Evolutionary conservation across 2,113 vertebrate species (phyloP).

Genomic region (Capreolus pygargus): DNA sequence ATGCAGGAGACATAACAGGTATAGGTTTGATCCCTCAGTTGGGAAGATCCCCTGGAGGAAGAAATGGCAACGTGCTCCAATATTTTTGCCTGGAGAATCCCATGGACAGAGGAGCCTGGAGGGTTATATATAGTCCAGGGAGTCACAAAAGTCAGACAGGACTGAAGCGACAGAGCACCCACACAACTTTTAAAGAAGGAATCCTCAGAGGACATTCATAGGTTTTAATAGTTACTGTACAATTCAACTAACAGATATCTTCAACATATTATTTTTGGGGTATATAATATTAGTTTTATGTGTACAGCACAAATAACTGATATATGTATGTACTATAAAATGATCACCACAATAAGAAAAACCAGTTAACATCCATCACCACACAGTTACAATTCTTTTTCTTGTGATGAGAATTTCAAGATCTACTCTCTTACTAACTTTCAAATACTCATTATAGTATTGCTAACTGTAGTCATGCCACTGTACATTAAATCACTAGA

Average conservation of each 20-base stretch:
- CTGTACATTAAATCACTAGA: not conserved
- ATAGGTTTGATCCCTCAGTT: not conserved
- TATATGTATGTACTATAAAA: not conserved
- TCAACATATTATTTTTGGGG: not conserved
- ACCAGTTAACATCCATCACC: not conserved
- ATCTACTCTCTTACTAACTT: not conserved
- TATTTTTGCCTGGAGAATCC: not conserved
- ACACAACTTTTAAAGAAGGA: not conserved
- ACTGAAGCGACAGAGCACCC: not conserved
- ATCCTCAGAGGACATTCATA: not conserved
- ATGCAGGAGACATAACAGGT: not conserved
- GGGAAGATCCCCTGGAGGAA: not conserved
- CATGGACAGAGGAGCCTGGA: not conserved
- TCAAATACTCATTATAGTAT: not conserved
- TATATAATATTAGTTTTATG: not conserved
- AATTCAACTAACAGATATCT: not conserved
- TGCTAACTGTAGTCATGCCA: not conserved
- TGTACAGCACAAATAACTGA: not conserved
- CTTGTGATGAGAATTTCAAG: not conserved
- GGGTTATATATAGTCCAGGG: not conserved
- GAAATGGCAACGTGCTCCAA: not conserved
- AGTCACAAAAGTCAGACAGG: not conserved
- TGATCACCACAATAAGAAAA: not conserved
- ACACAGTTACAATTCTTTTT: not conserved
- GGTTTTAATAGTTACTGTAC: not conserved